Evolutionary conservation across 2,797 vertebrate genomes (phyloP).

Genomic region (Falco cherrug): DNA sequence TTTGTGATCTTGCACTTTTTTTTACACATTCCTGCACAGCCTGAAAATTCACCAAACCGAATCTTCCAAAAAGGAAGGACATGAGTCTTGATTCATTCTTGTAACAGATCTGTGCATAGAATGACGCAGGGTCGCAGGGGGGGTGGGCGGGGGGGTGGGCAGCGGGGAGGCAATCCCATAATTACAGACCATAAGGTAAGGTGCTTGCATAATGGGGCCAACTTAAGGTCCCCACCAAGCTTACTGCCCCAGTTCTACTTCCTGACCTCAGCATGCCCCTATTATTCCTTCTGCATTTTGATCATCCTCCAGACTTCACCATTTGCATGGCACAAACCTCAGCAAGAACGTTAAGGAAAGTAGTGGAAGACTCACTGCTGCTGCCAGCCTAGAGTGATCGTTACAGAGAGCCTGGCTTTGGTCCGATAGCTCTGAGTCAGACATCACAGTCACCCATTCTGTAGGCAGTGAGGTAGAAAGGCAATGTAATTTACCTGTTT

Average conservation of each 20-base stretch:
- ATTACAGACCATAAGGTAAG: not conserved
- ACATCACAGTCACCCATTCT: not conserved
- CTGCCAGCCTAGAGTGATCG: not conserved
- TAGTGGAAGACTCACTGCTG: not conserved
- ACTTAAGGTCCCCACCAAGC: not conserved
- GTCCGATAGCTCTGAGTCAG: not conserved
- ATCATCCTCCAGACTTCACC: not conserved
- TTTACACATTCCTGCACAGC: not conserved
- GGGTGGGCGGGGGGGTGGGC: not conserved
- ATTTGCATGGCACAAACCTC: not conserved
- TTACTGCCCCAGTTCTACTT: constrained; percentile 21
- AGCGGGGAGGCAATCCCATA: not conserved
- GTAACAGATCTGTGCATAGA: not conserved
- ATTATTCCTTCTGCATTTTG: not conserved
- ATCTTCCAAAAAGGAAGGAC: not conserved
- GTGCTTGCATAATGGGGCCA: constrained; percentile 24
- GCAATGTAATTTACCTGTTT: not conserved
- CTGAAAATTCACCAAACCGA: not conserved
- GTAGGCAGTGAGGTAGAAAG: not conserved
- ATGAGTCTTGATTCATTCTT: not conserved
- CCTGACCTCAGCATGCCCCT: not conserved
- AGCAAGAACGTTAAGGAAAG: not conserved
- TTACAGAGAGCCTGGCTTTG: not conserved
- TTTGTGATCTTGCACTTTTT: not conserved
- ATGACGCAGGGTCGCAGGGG: not conserved